These are phyloP conservation scores for Caenorhabditis wallacei DNA, from an alignment of 2,888 invertebrate genomes.

Conservation along the genomic window DNA sequence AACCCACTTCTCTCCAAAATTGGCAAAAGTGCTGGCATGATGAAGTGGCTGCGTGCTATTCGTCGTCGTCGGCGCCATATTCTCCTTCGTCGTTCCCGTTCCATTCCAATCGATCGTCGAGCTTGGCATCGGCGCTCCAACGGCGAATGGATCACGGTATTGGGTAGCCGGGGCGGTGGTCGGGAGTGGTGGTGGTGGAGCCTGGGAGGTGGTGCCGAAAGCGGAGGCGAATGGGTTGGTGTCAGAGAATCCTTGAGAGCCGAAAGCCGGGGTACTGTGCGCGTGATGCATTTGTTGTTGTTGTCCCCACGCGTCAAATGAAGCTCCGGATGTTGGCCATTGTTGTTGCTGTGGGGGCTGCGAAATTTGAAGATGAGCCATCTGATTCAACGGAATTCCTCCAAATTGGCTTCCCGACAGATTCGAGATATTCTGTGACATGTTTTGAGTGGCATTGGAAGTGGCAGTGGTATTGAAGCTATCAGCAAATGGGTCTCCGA, in stretches of 20 bases:
- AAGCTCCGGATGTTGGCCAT: conserved; percentile 28
- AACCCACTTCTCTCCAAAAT: conserved; percentile 68
- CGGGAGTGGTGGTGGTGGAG: conserved; percentile 22
- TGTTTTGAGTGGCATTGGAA: conserved; percentile 13
- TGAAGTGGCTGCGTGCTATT: conserved; percentile 56
- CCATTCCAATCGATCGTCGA: conserved; percentile 59
- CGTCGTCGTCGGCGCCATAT: conserved; percentile 65
- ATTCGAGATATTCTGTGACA: conserved; percentile 7
- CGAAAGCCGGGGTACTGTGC: conserved; percentile 64
- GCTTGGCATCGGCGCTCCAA: not conserved
- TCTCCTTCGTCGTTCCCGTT: conserved; percentile 70
- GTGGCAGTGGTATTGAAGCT: conserved; percentile 67
- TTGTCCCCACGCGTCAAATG: conserved; percentile 31
- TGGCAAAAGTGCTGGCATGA: conserved; percentile 70
- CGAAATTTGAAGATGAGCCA: not conserved
- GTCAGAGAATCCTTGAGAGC: conserved; percentile 63
- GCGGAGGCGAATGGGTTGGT: conserved; percentile 77
- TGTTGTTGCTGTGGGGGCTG: conserved; percentile 1
- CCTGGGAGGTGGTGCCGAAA: not conserved
- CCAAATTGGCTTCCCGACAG: conserved; percentile 27
- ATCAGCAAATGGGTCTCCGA: conserved; percentile 73
- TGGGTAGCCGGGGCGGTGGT: conserved; percentile 20
- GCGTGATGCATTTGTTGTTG: conserved; percentile 55
- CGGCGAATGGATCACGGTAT: conserved; percentile 51
- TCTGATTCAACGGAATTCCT: conserved; percentile 16